Evolutionary conservation across 1,140 invertebrate genomes (phyloP).

Genomic region (Venustaconcha ellipsiformis): DNA sequence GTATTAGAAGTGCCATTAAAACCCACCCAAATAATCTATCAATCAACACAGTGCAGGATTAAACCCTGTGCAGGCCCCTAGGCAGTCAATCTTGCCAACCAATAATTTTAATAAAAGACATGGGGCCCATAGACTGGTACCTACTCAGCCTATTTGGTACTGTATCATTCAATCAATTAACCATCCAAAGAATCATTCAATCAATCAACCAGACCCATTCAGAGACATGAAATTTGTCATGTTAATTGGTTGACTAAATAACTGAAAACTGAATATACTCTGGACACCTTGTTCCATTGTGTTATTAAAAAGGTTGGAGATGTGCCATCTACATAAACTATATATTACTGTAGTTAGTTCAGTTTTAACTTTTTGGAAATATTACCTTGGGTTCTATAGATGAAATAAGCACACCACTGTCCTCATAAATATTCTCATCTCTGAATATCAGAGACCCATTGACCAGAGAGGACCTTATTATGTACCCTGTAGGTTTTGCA

Average conservation of each 20-base stretch:
- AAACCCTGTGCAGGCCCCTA: too few relatives aligned
- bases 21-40: too few relatives aligned
- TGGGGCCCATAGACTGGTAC: too few relatives aligned
- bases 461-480: constrained; percentile 5
- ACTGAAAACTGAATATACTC: neutral
- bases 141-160: too few relatives aligned
- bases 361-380: neutral
- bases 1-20: too few relatives aligned
- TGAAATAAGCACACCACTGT: constrained; percentile 1
- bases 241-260: neutral
- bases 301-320: neutral
- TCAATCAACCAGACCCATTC: too few relatives aligned
- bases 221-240: neutral
- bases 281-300: neutral
- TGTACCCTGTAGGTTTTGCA: neutral
- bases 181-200: too few relatives aligned
- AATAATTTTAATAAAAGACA: too few relatives aligned
- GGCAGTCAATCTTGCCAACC: too few relatives aligned
- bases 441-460: neutral
- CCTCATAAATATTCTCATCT: neutral
- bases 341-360: neutral
- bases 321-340: neutral
- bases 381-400: constrained; percentile 15
- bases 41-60: too few relatives aligned
- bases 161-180: too few relatives aligned